Conservation (phyloP, 37 sponge, comb jelly and placozoan species). For the Cliona cf. orientalis region DNA sequence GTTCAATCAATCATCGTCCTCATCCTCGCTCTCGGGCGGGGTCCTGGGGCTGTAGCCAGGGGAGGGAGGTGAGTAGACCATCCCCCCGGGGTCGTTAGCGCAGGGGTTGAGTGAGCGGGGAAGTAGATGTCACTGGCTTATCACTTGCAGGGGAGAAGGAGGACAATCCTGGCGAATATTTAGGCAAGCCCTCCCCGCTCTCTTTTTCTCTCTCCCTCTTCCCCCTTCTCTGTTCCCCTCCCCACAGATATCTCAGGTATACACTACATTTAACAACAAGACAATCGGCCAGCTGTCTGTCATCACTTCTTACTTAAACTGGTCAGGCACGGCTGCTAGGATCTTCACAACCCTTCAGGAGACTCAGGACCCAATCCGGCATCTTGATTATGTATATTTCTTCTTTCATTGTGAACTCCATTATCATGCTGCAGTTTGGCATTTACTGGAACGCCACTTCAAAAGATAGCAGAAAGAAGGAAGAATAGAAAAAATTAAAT, state of each 20-base stretch:
- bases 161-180: conserved; percentile 95
- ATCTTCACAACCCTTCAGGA: conserved; percentile 96
- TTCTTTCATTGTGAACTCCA: conserved; percentile 66
- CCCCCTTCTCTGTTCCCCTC: too few relatives aligned
- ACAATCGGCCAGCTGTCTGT: conserved; percentile 97
- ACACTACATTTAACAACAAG: conserved; percentile 69
- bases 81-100: conserved; percentile 68
- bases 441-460: conserved; percentile 67
- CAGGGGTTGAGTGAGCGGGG: conserved; percentile 77
- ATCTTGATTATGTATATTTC: conserved; percentile 59
- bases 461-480: too few relatives aligned
- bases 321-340: conserved; percentile 78
- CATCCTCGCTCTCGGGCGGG: conserved; percentile 63
- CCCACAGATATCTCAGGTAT: conserved; percentile 88
- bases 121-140: conserved; percentile 46
- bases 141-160: conserved; percentile 84
- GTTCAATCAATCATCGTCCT: too few relatives aligned
- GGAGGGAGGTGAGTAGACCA: conserved; percentile 72
- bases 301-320: conserved; percentile 81
- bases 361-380: conserved; percentile 82
- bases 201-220: too few relatives aligned
- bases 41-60: conserved; percentile 78
- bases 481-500: too few relatives aligned
- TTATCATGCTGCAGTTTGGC: conserved; percentile 86
- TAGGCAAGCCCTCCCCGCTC: conserved; percentile 92